These are phyloP conservation scores for Astreopora myriophthalma DNA, from an alignment of 64 coral and sea anemone species.

Conservation along the genomic window DNA sequence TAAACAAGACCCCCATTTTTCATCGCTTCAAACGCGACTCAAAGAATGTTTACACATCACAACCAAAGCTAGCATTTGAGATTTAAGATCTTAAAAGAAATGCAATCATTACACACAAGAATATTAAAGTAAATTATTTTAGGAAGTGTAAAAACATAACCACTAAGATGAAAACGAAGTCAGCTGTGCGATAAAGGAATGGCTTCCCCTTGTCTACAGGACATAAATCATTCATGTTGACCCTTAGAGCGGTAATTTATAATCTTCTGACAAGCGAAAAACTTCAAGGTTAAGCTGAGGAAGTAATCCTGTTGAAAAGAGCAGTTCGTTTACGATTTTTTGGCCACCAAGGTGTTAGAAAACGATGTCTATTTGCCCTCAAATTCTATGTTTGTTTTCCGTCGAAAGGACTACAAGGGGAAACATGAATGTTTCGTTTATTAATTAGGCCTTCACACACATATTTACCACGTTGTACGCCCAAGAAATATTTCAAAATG, in stretches of 20 bases:
- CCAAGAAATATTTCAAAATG: not conserved
- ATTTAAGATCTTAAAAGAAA: not conserved
- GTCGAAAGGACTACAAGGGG: not conserved
- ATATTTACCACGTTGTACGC: not conserved
- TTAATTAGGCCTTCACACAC: not conserved
- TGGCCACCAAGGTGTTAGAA: not conserved
- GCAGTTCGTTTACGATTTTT: not conserved
- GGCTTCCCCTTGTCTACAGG: not conserved
- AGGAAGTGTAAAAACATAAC: not conserved
- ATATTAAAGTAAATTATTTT: not conserved
- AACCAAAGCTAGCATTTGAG: not conserved
- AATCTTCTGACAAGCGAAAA: slow-evolving; percentile 32
- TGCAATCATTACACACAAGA: not conserved
- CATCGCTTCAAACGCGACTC: not conserved
- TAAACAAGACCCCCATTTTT: not conserved
- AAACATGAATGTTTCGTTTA: not conserved
- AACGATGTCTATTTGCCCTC: not conserved
- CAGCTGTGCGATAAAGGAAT: not conserved
- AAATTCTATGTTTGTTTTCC: not conserved
- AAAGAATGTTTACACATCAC: not conserved
- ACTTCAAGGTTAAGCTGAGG: slow-evolving; percentile 40
- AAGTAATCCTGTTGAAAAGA: slow-evolving; percentile 23
- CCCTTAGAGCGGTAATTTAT: slow-evolving; percentile 20
- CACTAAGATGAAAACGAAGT: not conserved
- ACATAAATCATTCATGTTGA: slow-evolving; percentile 24